A percentile compares a stretch with the other conserved stretches of the same genome.
Conservation (phyloP, 2,888 invertebrate genomes). For the Leucophenga montana region DNA sequence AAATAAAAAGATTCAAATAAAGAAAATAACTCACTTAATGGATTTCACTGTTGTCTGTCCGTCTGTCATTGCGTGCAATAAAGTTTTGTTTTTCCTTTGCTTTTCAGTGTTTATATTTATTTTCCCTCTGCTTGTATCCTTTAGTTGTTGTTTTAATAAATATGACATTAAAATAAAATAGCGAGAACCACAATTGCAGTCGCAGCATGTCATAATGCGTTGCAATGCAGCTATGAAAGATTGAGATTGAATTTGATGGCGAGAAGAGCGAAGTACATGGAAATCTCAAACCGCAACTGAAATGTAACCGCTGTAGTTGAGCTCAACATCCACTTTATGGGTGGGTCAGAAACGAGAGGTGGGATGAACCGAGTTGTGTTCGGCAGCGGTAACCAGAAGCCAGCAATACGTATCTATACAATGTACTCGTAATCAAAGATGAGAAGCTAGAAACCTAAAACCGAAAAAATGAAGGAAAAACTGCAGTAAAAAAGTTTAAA, state of each 20-base stretch:
- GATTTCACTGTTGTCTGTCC: no score
- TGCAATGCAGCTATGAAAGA: background rate
- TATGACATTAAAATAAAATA: slow-evolving; percentile 24
- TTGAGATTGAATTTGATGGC: background rate
- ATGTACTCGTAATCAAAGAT: slow-evolving; percentile 11
- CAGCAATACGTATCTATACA: background rate
- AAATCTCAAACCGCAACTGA: background rate
- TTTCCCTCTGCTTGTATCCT: background rate
- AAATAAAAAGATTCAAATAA: background rate
- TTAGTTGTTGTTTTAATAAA: slow-evolving; percentile 20
- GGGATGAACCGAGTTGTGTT: background rate
- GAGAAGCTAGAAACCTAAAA: slow-evolving; percentile 6
- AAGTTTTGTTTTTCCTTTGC: background rate
- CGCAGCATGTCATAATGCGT: slow-evolving; percentile 19
- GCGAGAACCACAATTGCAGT: background rate
- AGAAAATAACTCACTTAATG: slow-evolving; percentile 11
- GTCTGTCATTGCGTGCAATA: slow-evolving; percentile 13
- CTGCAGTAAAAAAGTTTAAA: background rate
- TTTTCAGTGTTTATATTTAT: background rate
- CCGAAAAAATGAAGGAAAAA: background rate
- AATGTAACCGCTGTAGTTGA: slow-evolving; percentile 8
- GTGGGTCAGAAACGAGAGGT: no score
- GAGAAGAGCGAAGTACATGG: background rate
- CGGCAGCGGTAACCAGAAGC: slow-evolving; percentile 16
- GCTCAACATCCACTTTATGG: background rate